Evolutionary conservation across 2,113 vertebrate genomes (phyloP).

Genomic region (Tautogolabrus adspersus): DNA sequence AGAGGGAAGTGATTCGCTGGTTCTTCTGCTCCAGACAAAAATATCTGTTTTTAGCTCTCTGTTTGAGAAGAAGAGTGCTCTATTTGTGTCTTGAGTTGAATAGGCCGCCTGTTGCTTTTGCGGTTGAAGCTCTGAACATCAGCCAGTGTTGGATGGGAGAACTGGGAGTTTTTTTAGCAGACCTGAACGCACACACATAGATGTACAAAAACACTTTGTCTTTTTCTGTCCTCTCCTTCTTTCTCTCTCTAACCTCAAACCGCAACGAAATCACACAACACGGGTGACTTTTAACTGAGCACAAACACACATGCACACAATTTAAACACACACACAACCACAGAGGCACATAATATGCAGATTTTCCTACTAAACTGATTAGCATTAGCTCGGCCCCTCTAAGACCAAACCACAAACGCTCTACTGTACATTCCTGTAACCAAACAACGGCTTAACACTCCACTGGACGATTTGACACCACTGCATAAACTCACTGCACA

Average conservation of each 20-base stretch:
- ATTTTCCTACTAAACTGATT: slow-evolving; percentile 72
- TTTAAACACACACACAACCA: slow-evolving; percentile 2
- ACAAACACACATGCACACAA: slow-evolving; percentile 4
- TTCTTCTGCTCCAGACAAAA: slow-evolving; percentile 30
- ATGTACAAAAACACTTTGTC: slow-evolving; percentile 36
- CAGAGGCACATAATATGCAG: slow-evolving; percentile 54
- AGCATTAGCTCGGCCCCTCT: slow-evolving; percentile 31
- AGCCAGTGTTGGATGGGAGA: slow-evolving; percentile 52
- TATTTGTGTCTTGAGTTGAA: slow-evolving; percentile 67
- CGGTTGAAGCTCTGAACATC: slow-evolving; percentile 60
- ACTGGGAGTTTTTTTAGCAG: slow-evolving; percentile 61
- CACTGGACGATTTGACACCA: slow-evolving; percentile 22
- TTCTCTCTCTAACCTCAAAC: slow-evolving; percentile 58
- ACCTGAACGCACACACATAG: slow-evolving; percentile 29
- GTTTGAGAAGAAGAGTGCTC: slow-evolving; percentile 46
- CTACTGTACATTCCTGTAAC: slow-evolving; percentile 37
- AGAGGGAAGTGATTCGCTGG: slow-evolving; percentile 23
- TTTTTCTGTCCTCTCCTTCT: slow-evolving; percentile 20
- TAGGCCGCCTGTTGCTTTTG: slow-evolving; percentile 61
- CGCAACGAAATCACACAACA: slow-evolving; percentile 50
- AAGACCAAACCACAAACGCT: slow-evolving; percentile 56
- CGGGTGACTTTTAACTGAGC: slow-evolving; percentile 35
- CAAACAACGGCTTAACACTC: slow-evolving; percentile 34
- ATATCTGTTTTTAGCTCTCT: slow-evolving; percentile 58
- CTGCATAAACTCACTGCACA: slow-evolving; percentile 9